phyloP scores from a whole-genome alignment of 2,888 invertebrate species.

The Drosophila setosimentum region DNA sequence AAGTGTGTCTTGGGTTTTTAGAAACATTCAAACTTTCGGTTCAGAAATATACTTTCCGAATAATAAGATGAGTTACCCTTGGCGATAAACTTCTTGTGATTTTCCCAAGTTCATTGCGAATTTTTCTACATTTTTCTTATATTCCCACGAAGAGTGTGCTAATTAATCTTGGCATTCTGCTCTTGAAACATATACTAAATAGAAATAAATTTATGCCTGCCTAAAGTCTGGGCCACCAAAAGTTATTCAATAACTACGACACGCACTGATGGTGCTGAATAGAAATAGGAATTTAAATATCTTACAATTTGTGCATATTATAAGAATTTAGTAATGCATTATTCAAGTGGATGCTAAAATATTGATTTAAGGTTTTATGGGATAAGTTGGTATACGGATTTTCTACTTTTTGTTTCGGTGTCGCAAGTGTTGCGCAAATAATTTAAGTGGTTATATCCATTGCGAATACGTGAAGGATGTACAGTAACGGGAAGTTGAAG shows the following conservation, averaged over 20 bases:
- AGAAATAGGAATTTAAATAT: background rate
- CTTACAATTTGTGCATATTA: background rate
- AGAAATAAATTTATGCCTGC: background rate
- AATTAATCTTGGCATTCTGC: background rate
- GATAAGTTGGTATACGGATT: constrained; percentile 7
- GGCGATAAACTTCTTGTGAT: fast-evolving
- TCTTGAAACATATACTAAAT: background rate
- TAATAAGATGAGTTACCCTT: background rate
- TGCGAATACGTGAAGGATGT: background rate
- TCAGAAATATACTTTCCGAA: background rate
- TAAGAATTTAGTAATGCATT: background rate
- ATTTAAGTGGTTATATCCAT: constrained; percentile 64
- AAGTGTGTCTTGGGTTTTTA: too few relatives aligned
- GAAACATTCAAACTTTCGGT: too few relatives aligned
- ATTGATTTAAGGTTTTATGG: constrained; percentile 13
- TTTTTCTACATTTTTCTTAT: background rate
- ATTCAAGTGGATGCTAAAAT: constrained; percentile 18
- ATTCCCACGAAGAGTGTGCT: background rate
- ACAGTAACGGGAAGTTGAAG: background rate
- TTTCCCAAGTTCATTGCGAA: background rate
- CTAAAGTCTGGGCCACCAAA: background rate
- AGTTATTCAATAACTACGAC: background rate
- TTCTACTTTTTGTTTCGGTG: constrained; percentile 2
- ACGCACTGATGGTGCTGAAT: background rate
- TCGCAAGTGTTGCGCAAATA: constrained; percentile 68